Evolutionary conservation across 2,888 invertebrate genomes (phyloP).

Genomic region (Brenthis daphne): DNA sequence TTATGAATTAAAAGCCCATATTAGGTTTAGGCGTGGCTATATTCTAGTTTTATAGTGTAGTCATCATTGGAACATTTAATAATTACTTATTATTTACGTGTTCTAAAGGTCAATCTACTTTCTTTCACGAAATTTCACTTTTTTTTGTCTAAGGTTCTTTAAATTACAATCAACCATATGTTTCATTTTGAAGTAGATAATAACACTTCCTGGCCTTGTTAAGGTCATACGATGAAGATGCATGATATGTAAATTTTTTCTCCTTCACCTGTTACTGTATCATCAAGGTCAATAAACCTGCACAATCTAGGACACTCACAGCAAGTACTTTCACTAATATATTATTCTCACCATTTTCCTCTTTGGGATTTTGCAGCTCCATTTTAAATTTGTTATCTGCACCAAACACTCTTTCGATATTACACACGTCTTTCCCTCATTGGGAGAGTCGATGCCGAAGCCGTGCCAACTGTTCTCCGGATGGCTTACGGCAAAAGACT

Average conservation of each 20-base stretch:
- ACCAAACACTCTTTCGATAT: constrained; percentile 36
- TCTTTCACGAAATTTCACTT: too few relatives aligned
- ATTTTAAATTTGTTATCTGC: constrained; percentile 43
- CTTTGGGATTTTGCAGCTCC: constrained; percentile 54
- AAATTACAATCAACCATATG: too few relatives aligned
- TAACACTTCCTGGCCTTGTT: not conserved
- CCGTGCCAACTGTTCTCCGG: constrained; percentile 35
- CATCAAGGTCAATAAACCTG: constrained; percentile 33
- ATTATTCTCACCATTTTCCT: constrained; percentile 49
- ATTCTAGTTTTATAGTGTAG: too few relatives aligned
- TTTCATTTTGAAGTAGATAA: too few relatives aligned
- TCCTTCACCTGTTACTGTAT: constrained; percentile 17
- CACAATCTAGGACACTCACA: constrained; percentile 41
- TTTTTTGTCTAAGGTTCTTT: too few relatives aligned
- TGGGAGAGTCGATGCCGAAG: constrained; percentile 27
- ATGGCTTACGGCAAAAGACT: constrained; percentile 48
- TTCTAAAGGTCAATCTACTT: too few relatives aligned
- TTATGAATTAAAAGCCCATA: too few relatives aligned
- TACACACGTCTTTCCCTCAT: constrained; percentile 39
- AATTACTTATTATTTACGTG: too few relatives aligned
- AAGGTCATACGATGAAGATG: not conserved
- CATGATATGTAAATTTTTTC: constrained; percentile 6
- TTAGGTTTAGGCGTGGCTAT: too few relatives aligned
- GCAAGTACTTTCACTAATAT: constrained; percentile 52
- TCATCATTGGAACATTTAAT: too few relatives aligned